phyloP scores from a whole-genome alignment of 2,888 invertebrate species.

The Epiblema foenella region DNA sequence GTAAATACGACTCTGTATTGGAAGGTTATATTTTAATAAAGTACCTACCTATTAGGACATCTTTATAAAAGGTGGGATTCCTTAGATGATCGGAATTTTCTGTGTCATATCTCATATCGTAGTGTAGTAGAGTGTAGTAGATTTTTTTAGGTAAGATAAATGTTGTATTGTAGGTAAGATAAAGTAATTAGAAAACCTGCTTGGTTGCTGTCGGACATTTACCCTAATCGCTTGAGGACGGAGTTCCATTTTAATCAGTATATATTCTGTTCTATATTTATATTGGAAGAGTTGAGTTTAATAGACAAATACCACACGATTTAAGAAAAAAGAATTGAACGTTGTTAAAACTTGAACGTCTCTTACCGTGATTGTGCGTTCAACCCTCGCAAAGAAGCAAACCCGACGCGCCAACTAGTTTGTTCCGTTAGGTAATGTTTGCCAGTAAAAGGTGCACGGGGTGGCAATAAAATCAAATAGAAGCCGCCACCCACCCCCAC shows the following conservation, averaged over 20 bases:
- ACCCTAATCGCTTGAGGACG: too few relatives aligned
- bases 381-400: conserved; percentile 17
- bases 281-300: too few relatives aligned
- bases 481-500: conserved; percentile 49
- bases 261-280: too few relatives aligned
- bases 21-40: background rate
- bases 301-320: background rate
- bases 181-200: too few relatives aligned
- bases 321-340: background rate
- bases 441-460: conserved; percentile 57
- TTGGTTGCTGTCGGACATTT: too few relatives aligned
- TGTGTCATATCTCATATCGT: too few relatives aligned
- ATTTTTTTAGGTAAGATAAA: background rate
- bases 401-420: conserved; percentile 28
- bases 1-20: background rate
- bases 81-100: background rate
- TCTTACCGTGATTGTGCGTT: background rate
- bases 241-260: too few relatives aligned
- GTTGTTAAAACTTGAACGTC: background rate
- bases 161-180: background rate
- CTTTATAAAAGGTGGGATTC: background rate
- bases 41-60: conserved; percentile 20
- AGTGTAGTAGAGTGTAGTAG: too few relatives aligned
- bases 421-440: conserved; percentile 53
- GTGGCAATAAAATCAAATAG: conserved; percentile 71